phyloP scores from a whole-genome alignment of 1,140 invertebrate genomes.

The Drosophila burlai region DNA sequence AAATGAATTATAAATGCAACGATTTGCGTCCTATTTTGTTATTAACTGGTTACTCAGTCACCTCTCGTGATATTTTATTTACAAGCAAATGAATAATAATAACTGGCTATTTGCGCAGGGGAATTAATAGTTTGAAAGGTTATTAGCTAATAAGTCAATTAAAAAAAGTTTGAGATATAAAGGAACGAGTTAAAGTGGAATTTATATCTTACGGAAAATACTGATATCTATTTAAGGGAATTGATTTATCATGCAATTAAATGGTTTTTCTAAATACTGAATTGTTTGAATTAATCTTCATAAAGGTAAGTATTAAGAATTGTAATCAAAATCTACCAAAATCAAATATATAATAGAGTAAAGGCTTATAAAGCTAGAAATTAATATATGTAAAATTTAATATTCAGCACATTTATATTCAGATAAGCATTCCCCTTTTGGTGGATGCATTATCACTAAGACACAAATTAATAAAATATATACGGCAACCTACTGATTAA shows the following conservation, averaged over 20 bases:
- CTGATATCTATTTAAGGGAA: not conserved
- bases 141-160: too few relatives aligned
- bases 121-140: not conserved
- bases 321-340: not conserved
- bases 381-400: not conserved
- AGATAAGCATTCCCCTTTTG: not conserved
- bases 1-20: not conserved
- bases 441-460: not conserved
- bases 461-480: not conserved
- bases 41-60: not conserved
- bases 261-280: not conserved
- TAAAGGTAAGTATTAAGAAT: not conserved
- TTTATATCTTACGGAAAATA: not conserved
- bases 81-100: conserved; percentile 1
- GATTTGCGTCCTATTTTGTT: conserved; percentile 1
- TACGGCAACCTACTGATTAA: not conserved
- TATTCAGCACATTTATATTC: not conserved
- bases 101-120: too few relatives aligned
- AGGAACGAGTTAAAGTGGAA: not conserved
- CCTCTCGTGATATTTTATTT: not conserved
- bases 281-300: not conserved
- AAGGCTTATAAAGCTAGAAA: not conserved
- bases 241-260: not conserved
- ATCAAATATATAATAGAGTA: too few relatives aligned
- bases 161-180: not conserved